Percentiles rank a stretch among this genome's conserved stretches.
These are phyloP conservation scores for Labeo rohita DNA, from an alignment of 2,113 vertebrate species.

Conservation along the genomic window DNA sequence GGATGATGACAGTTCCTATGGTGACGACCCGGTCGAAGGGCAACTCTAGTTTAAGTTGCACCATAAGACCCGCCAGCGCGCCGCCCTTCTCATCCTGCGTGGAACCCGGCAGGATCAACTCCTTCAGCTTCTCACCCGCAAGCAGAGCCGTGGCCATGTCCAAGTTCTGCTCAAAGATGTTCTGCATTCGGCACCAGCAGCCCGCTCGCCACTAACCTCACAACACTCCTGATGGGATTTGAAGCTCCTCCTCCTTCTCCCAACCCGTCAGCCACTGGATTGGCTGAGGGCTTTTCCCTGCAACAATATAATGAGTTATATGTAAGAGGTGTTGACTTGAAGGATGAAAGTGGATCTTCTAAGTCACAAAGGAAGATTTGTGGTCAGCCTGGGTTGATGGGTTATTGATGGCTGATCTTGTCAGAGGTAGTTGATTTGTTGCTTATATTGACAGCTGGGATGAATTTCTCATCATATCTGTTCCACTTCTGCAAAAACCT, in stretches of 20 bases:
- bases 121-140: slow-evolving; percentile 97
- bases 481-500: slow-evolving; percentile 16
- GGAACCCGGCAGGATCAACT: slow-evolving; percentile 93
- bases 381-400: neutral
- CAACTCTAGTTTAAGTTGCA: slow-evolving; percentile 96
- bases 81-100: slow-evolving; percentile 93
- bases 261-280: slow-evolving; percentile 22
- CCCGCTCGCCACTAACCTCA: slow-evolving; percentile 52
- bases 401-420: slow-evolving; percentile 22
- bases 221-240: slow-evolving; percentile 45
- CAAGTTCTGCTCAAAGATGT: slow-evolving; percentile 95
- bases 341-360: slow-evolving; percentile 15
- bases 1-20: slow-evolving; percentile 97
- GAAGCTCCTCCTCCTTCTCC: slow-evolving; percentile 28
- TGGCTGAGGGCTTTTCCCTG: slow-evolving; percentile 31
- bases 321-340: slow-evolving; percentile 18
- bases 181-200: slow-evolving; percentile 85
- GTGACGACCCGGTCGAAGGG: slow-evolving; percentile 97
- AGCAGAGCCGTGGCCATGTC: slow-evolving; percentile 99
- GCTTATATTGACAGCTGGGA: slow-evolving; percentile 3
- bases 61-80: slow-evolving; percentile 88
- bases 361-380: slow-evolving; percentile 35
- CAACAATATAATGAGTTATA: slow-evolving; percentile 5
- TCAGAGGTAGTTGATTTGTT: slow-evolving; percentile 7
- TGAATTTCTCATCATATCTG: slow-evolving; percentile 15